Evolutionary conservation across 2,888 invertebrate species (phyloP), one percentile per base, ranked within the genome.

Genomic region (Aplocera efformata): DNA sequence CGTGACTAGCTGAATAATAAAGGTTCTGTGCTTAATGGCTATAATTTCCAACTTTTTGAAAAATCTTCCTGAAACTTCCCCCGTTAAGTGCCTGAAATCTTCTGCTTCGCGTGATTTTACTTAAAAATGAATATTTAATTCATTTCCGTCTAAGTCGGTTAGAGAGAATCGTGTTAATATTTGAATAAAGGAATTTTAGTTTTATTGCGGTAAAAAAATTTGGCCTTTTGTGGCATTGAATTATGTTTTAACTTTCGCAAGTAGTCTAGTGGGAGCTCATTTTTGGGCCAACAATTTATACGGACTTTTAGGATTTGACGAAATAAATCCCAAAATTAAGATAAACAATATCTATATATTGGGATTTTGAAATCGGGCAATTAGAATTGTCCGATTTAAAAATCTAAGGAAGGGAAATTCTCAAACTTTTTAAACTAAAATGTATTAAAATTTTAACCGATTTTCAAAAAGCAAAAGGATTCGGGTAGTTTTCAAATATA

Each of bases 21-120:
- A 63, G 66, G 62, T 58, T 57, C 74, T 79, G 79, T 67, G 61
- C 63, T 72, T 78, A 79, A 79, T 75, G 68, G 76, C 61, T 60
- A 67, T 74, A 77, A 79, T 74, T 77, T 58, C 70, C 47, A 79
- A 77, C 72, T 78, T 63, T 55, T 71, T 65, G 75, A 75, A 76
- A 77, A 79, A 79, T 76, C 71, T 72, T 56, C 59, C 43, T 33
- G 30, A 50, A 77, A 75, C 62, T 77, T 76, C 36, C 32, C 42
- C 60, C 62, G 72, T 73, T 67, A 69, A 62, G 60, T 55, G 60
- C 50, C 34, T 29, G 29, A 38, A 49, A 55, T 52, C 48, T 52
- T 55, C 44, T 47, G 41, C 48, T 67, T 64, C 64, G 60, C 56
- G 67, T 60, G 66, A 63, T 53, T 54, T 58, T 41, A 55, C 49